phyloP scores from a whole-genome alignment of 2,888 invertebrate species.

The Pomacea canaliculata region DNA sequence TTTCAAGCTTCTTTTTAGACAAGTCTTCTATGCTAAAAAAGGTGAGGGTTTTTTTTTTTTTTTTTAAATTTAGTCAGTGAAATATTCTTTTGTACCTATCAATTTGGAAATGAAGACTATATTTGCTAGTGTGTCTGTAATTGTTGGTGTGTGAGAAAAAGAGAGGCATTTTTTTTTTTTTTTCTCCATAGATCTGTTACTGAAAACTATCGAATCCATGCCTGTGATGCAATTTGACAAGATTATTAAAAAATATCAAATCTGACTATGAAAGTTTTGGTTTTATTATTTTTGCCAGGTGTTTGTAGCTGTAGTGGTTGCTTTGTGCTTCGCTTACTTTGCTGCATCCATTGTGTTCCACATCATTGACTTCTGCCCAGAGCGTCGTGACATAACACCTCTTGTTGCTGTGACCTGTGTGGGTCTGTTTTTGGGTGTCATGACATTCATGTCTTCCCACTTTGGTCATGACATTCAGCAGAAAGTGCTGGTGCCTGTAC shows the following conservation, averaged over 20 bases:
- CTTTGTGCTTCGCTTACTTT: constrained; percentile 42
- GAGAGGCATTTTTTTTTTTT: too few relatives aligned
- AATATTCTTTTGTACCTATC: too few relatives aligned
- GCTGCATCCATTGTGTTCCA: constrained; percentile 41
- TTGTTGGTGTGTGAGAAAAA: too few relatives aligned
- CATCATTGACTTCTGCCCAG: constrained; percentile 31
- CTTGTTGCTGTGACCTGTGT: constrained; percentile 44
- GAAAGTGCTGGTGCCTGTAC: constrained; percentile 23
- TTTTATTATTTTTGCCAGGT: too few relatives aligned
- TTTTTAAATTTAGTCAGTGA: too few relatives aligned
- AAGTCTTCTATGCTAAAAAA: not conserved
- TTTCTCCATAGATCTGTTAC: too few relatives aligned
- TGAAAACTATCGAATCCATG: too few relatives aligned
- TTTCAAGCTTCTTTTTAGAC: not conserved
- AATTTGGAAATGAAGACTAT: too few relatives aligned
- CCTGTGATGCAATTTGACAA: too few relatives aligned
- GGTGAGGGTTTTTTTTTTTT: not conserved
- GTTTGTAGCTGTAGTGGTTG: not conserved
- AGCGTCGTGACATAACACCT: constrained; percentile 29
- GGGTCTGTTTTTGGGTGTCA: constrained; percentile 29
- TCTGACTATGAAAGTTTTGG: too few relatives aligned
- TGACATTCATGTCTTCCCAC: constrained; percentile 33
- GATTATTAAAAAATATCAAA: too few relatives aligned
- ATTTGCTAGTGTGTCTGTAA: too few relatives aligned
- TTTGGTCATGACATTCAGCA: constrained; percentile 36